Conservation (phyloP, 1,140 invertebrate genomes). For the Diploscapter pachys region DNA sequence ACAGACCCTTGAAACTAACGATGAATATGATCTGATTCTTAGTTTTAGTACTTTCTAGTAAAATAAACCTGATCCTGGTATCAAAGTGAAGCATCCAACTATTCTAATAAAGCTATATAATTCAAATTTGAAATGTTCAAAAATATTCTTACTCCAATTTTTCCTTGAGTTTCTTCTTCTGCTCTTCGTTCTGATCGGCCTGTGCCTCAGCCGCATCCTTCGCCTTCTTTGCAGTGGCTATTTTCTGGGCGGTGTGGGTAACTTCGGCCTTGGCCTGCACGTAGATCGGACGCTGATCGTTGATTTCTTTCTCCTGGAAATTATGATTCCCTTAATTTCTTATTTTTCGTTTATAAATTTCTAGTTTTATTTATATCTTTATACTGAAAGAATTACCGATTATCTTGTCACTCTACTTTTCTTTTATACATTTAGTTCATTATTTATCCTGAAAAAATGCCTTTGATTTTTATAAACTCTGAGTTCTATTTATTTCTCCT, state of each 20-base stretch:
- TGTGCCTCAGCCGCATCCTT: conserved; percentile 35
- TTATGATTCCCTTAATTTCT: too few species aligned
- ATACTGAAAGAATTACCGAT: too few species aligned
- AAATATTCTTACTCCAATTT: conserved; percentile 29
- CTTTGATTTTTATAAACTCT: too few species aligned
- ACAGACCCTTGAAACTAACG: background rate
- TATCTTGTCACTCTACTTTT: too few species aligned
- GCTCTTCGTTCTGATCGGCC: conserved; percentile 37
- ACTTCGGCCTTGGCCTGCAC: conserved; percentile 97
- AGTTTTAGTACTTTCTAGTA: too few species aligned
- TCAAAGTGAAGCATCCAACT: background rate
- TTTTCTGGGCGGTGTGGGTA: conserved; percentile 89
- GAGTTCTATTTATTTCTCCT: too few species aligned
- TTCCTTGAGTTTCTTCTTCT: conserved; percentile 32
- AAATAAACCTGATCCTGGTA: background rate
- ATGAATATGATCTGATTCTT: too few species aligned
- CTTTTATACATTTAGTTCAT: too few species aligned
- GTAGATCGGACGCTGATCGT: conserved; percentile 86
- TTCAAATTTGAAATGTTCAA: background rate
- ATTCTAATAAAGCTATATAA: background rate
- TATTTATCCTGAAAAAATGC: too few species aligned
- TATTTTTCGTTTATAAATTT: too few species aligned
- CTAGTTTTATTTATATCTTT: too few species aligned
- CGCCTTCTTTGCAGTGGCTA: conserved; percentile 74
- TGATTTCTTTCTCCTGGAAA: conserved; percentile 72